Evolutionary conservation across 2,797 vertebrate genomes (phyloP), one percentile per base, ranked within the genome.

Genomic region (Okamejei kenojei): DNA sequence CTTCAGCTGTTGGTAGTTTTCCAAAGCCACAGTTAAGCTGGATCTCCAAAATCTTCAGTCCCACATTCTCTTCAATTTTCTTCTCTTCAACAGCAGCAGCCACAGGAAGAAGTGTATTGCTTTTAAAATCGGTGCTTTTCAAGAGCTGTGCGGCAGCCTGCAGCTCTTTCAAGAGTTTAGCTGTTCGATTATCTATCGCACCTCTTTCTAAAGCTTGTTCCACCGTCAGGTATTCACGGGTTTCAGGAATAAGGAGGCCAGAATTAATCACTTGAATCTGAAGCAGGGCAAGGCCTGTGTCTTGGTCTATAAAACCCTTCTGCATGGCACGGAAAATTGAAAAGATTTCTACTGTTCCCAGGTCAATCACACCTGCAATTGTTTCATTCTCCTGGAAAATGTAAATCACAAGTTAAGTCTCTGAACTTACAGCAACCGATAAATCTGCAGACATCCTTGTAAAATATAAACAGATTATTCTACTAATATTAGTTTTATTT

Each of bases 241-340:
- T 97, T 91, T 97, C 96, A 58, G 98, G 97, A 93, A 97, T 96
- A 93, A 98, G 94, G 17, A 99, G 97, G 93, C 97, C 98, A 93
- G 97, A 98, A 90, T 96, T 95, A 94, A 98, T 94, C 94, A 99
- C 95, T 96, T 99, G 99, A 65, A 96, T 96, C 96, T 99, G 97
- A 95, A 99, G 94, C 65, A 99, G 97, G 0, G 95, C 94, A 1
- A 95, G 95, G 94, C 98, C 98, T 8, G 98, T 99, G 94, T 99
- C 98, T 95, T 98, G 98, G 96, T 99, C 99, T 95, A 99, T 97
- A 0, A 99, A 98, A 94, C 99, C 99, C 94, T 95, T 97, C 94
- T 97, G 97, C 94, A 98, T 97, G 86, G 99, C 98, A 95, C 94
- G 96, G 95, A 98, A 98, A 93, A 99, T 96, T 82, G 98, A 96